Evolutionary conservation across 2,113 vertebrate genomes (phyloP), one percentile per base, ranked within the genome.

Genomic region (Alexandromys fortis): DNA sequence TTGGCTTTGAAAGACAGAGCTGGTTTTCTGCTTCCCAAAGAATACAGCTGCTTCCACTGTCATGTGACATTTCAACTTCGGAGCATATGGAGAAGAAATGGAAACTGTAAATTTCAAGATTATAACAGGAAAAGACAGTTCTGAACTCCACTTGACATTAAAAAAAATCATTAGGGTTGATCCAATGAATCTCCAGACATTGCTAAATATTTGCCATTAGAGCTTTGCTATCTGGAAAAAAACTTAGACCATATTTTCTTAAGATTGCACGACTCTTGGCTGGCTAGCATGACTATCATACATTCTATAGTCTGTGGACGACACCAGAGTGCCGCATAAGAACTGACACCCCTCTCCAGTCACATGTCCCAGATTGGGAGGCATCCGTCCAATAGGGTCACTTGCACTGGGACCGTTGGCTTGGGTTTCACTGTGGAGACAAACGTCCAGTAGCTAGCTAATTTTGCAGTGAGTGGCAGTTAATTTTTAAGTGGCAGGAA

Each of bases 11-110:
- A 97, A 94, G 45, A 85, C 26, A n/a, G 75, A 85, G 83, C 86
- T 97, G 76, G 7, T 90, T 88, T 96, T 70, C 58, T 73, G 58
- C 94, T 72, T 72, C 93, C 19, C 85, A 94, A 89, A 11, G 49
- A 93, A 90, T 47, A 30, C 8, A 97, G 91, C 86, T 73, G 65
- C 26, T 55, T 93, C 91, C 70, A 96, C 90, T 42, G 83, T 90
- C 82, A 89, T 12, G 58, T 67, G 96, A 96, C 95, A 95, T 97
- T 96, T 97, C 90, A 82, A 92, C 72, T 95, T 92, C 61, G 92
- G 86, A 96, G 96, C 94, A 82, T 78, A 94, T 82, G 93, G 92
- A 58, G 55, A 97, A 94, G 97, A 81, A 91, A 92, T 93, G 42
- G 83, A 97, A 96, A 97, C 94, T 90, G 77, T 92, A 97, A 92